Base-by-base conservation (phyloP, 2,888 invertebrate species). In the Phymatocera aterrima region DNA sequence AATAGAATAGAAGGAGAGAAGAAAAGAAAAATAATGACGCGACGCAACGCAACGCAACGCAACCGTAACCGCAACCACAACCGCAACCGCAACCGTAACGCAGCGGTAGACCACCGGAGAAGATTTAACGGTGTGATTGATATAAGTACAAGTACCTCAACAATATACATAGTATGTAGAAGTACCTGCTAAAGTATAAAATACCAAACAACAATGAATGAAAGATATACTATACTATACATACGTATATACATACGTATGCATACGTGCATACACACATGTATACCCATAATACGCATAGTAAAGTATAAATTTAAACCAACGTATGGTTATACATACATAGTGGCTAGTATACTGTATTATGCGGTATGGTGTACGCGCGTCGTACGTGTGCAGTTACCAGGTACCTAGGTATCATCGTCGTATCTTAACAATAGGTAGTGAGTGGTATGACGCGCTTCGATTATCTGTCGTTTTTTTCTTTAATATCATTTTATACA, bases 371-470 rank as follows among this genome's bases (percentile, higher is more conserved):
- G 18, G 18, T 40, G 37, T 64, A 34, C 34, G 34, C 37, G 40
- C 21, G 28, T 18, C 31, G 37, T 70, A 51, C 31, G 72, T 24
- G 51, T 51, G 34, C 31, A 28, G 46, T 4, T 24, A 31, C 5
- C 70, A n/a, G 24, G 28, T 43, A 43, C 34, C 12, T 21, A 68
- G 43, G 51, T 72, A 72, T 72, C 51, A 51, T 51, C 34, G 72
- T 72, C n/a, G n/a, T n/a, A n/a, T n/a, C 48, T 5, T 51, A 72
- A 72, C 72, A 72, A 72, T 72, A 51, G 72, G 72, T 51, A 51
- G 72, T 72, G 51, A 72, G 72, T 72, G 72, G 72, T 72, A 72
- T 72, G 72, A 72, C 72, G 72, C 72, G 72, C 48, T 48, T 72
- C 72, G n/a, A n/a, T n/a, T n/a, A n/a, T 72, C 72, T 72, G 72